Percentiles rank a stretch among this genome's conserved stretches.
Evolutionary conservation across 2,113 vertebrate genomes (phyloP).

Genomic region (Rallus limicola): DNA sequence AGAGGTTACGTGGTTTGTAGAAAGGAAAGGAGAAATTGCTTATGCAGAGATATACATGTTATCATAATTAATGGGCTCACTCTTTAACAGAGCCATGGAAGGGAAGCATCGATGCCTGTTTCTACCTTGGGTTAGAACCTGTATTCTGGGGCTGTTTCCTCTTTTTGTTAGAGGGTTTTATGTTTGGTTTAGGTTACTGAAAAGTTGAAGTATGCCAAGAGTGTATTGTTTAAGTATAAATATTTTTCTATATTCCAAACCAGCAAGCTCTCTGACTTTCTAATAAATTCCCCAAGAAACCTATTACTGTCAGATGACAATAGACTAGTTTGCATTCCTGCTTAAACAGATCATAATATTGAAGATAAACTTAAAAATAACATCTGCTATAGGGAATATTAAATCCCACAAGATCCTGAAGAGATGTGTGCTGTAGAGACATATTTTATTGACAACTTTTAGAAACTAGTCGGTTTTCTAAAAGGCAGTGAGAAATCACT

Average conservation of each 20-base stretch:
- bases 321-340: neutral
- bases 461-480: neutral
- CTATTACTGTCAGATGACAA: conserved; percentile 11
- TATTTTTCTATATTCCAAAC: neutral
- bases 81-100: neutral
- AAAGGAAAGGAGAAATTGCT: neutral
- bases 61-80: neutral
- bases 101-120: neutral
- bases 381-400: conserved; percentile 24
- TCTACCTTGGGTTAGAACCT: neutral
- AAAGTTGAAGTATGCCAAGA: neutral
- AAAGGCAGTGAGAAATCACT: neutral
- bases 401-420: conserved; percentile 6
- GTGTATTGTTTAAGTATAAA: neutral
- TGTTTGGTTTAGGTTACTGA: neutral
- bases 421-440: neutral
- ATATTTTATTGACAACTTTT: neutral
- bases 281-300: conserved; percentile 19
- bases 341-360: conserved; percentile 37
- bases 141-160: neutral
- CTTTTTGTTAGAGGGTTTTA: neutral
- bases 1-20: neutral
- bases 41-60: neutral
- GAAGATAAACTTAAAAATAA: conserved; percentile 39
- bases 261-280: neutral